These are phyloP conservation scores for Pollenia labialis DNA, from an alignment of 2,888 invertebrate genomes.

Conservation along the genomic window DNA sequence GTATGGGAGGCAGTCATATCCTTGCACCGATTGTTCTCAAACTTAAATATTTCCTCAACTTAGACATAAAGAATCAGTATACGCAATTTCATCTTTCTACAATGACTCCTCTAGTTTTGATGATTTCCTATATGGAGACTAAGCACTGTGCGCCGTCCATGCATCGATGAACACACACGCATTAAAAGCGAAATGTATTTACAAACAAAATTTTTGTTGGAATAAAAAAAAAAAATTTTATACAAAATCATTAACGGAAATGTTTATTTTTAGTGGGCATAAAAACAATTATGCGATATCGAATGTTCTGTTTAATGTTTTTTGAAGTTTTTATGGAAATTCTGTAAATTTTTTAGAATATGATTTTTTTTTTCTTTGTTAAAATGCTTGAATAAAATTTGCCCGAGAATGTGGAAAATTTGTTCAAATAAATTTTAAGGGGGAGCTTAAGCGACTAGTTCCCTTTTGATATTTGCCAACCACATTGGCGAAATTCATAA, in stretches of 20 bases:
- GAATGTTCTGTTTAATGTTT: constrained; percentile 16
- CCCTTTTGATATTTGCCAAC: neutral
- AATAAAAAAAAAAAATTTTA: constrained; percentile 12
- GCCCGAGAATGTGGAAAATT: neutral
- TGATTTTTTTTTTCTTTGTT: neutral
- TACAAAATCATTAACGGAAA: constrained; percentile 58
- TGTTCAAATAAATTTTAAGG: neutral
- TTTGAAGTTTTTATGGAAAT: constrained; percentile 10
- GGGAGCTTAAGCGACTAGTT: neutral
- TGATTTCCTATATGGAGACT: too few relatives aligned
- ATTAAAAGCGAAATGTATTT: constrained; percentile 50
- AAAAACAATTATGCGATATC: constrained; percentile 51
- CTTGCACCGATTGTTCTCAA: too few relatives aligned
- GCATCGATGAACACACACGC: constrained; percentile 60
- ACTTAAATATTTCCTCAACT: too few relatives aligned
- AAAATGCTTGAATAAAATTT: constrained; percentile 4
- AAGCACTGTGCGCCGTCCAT: constrained; percentile 16
- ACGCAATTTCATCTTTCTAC: too few relatives aligned
- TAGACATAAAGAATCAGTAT: too few relatives aligned
- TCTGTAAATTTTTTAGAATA: constrained; percentile 26
- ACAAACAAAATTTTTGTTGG: constrained; percentile 51
- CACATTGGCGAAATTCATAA: neutral
- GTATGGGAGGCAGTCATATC: too few relatives aligned
- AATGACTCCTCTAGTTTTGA: too few relatives aligned
- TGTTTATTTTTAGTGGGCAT: constrained; percentile 61